Conservation (phyloP, 2,888 invertebrate genomes). For the Lepidochrysops patricia region DNA sequence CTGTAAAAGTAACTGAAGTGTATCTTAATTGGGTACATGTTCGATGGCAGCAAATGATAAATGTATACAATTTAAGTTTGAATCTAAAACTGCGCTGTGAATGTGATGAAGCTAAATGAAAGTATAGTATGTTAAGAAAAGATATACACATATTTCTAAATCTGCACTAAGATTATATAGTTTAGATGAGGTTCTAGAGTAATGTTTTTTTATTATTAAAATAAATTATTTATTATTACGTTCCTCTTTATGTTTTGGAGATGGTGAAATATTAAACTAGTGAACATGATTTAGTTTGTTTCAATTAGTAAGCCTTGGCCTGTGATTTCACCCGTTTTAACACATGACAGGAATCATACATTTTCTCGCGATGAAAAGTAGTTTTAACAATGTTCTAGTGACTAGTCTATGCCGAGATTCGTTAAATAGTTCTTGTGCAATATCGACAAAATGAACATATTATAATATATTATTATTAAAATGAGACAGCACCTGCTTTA, state of each 20-base stretch:
- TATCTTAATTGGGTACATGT: not conserved
- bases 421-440: too few relatives aligned
- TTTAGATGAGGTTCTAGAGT: constrained; percentile 28
- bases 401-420: too few relatives aligned
- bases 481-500: too few relatives aligned
- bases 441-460: too few relatives aligned
- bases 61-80: constrained; percentile 10
- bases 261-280: constrained; percentile 12
- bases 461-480: too few relatives aligned
- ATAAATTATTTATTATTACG: constrained; percentile 32
- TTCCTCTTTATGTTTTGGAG: constrained; percentile 18
- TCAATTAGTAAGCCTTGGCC: not conserved
- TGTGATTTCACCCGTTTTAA: too few relatives aligned
- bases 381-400: too few relatives aligned
- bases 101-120: constrained; percentile 50
- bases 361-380: too few relatives aligned
- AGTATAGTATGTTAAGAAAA: constrained; percentile 44
- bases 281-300: not conserved
- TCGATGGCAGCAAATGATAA: not conserved
- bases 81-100: constrained; percentile 54
- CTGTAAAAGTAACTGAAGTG: not conserved
- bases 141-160: constrained; percentile 55
- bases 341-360: too few relatives aligned
- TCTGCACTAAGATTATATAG: constrained; percentile 49
- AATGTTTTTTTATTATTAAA: constrained; percentile 31